phyloP scores from a whole-genome alignment of 64 coral and sea anemone genomes.

The Montipora cactus region DNA sequence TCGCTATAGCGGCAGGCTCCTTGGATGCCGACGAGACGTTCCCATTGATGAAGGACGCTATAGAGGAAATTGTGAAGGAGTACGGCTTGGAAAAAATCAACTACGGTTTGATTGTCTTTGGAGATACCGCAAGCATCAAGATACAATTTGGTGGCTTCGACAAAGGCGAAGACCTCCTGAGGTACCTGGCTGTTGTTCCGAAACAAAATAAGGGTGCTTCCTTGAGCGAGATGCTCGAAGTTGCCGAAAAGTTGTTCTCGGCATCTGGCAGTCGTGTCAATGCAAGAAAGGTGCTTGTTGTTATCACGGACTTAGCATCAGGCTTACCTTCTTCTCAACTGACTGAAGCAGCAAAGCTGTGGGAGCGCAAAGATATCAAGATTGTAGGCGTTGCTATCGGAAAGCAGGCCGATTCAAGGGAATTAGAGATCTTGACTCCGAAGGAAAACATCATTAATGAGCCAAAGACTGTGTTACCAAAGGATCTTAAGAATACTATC shows the following conservation, averaged over 20 bases:
- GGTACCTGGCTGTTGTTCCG: constrained; percentile 43
- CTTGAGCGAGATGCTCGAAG: constrained; percentile 59
- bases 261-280: constrained; percentile 25
- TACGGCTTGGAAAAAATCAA: constrained; percentile 74
- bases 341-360: constrained; percentile 22
- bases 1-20: constrained; percentile 80
- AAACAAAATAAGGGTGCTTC: constrained; percentile 57
- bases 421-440: constrained; percentile 29
- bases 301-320: constrained; percentile 82
- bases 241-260: constrained; percentile 72
- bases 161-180: constrained; percentile 6
- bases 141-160: constrained; percentile 53
- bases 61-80: constrained; percentile 62
- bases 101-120: constrained; percentile 84
- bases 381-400: constrained; percentile 78
- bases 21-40: constrained; percentile 61
- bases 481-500: constrained; percentile 37
- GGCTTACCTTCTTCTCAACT: constrained; percentile 39
- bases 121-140: constrained; percentile 65
- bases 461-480: not conserved
- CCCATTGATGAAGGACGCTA: constrained; percentile 50
- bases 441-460: constrained; percentile 42
- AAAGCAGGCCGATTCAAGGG: constrained; percentile 7
- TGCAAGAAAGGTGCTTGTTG: constrained; percentile 75
- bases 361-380: constrained; percentile 58